Percentiles rank a stretch among this genome's conserved stretches.
Conservation (phyloP, 2,113 vertebrate genomes). For the Electrona antarctica region DNA sequence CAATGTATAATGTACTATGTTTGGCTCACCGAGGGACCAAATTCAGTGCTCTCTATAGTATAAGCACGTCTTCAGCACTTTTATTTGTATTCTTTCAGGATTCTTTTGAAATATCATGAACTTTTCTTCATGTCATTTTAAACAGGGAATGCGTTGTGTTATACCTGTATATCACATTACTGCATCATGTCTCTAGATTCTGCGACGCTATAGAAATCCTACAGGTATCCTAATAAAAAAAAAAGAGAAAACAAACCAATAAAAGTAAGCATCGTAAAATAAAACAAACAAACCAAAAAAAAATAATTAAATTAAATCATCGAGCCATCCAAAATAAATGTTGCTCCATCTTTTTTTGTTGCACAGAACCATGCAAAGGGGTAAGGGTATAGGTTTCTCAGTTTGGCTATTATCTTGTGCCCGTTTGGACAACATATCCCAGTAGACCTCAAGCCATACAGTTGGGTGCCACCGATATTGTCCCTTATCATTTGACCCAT, state of each 20-base stretch:
- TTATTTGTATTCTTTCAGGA: conserved; percentile 57
- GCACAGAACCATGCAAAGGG: conserved; percentile 74
- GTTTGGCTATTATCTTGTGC: conserved; percentile 47
- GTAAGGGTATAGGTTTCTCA: conserved; percentile 47
- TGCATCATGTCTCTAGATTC: conserved; percentile 68
- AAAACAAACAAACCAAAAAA: conserved; percentile 52
- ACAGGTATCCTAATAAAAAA: conserved; percentile 50
- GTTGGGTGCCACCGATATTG: no score
- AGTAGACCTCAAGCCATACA: conserved; percentile 58
- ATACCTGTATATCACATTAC: conserved; percentile 70
- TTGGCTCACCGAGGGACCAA: conserved; percentile 26
- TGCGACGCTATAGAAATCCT: conserved; percentile 67
- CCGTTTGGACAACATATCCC: conserved; percentile 44
- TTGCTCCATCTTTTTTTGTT: conserved; percentile 48
- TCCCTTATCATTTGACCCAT: no score
- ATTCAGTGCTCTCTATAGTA: conserved; percentile 31
- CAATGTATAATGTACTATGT: not conserved
- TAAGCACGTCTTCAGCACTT: conserved; percentile 58
- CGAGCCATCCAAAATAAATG: conserved; percentile 56
- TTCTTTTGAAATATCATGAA: conserved; percentile 15
- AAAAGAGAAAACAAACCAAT: conserved; percentile 58
- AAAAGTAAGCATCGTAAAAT: conserved; percentile 52
- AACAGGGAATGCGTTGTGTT: conserved; percentile 69
- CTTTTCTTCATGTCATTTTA: conserved; percentile 47
- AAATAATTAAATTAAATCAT: conserved; percentile 42